Conservation (phyloP, 2,797 vertebrate genomes). For the Sebastes itinus region DNA sequence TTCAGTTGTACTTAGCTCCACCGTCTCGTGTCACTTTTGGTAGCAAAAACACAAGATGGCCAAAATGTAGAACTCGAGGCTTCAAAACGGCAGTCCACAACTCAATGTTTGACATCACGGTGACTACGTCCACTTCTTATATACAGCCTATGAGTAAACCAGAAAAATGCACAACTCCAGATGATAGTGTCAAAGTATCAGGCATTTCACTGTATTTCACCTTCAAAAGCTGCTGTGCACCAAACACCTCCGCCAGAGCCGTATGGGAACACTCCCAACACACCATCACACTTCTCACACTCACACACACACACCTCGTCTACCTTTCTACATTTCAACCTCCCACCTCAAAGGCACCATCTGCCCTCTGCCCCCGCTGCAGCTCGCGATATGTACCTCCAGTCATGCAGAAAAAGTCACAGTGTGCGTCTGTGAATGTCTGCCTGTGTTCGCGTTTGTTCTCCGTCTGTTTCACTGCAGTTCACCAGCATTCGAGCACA, state of each 20-base stretch:
- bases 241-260: slow-evolving; percentile 16
- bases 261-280: neutral
- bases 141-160: neutral
- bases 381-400: slow-evolving; percentile 51
- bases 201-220: neutral
- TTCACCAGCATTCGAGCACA: slow-evolving; percentile 7
- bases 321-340: slow-evolving; percentile 53
- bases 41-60: too few relatives aligned
- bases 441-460: slow-evolving; percentile 61
- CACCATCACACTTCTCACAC: neutral
- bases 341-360: slow-evolving; percentile 70
- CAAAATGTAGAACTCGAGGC: too few relatives aligned
- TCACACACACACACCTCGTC: neutral
- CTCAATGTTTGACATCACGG: too few relatives aligned
- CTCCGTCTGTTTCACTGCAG: slow-evolving; percentile 61
- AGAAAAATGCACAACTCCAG: neutral
- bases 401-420: slow-evolving; percentile 72
- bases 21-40: too few relatives aligned
- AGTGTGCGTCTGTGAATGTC: slow-evolving; percentile 60
- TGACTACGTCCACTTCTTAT: too few relatives aligned
- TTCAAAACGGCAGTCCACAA: too few relatives aligned
- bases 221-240: slow-evolving; percentile 10
- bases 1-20: too few relatives aligned
- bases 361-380: slow-evolving; percentile 68
- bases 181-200: neutral